These are phyloP conservation scores for Muntiacus reevesi DNA, from an alignment of 2,113 vertebrate species.

Conservation along the genomic window DNA sequence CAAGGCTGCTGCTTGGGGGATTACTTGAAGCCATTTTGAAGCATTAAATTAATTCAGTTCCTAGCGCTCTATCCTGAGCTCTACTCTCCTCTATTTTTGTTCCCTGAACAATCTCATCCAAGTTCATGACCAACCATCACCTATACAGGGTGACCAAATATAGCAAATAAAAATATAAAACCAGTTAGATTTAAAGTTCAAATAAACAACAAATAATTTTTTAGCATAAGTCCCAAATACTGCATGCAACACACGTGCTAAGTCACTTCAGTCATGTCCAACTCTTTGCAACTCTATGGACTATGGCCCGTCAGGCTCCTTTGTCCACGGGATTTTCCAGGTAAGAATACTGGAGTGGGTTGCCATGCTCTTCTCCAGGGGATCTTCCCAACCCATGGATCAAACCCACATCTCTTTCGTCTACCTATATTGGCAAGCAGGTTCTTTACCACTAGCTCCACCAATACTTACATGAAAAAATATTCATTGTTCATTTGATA, in stretches of 20 bases:
- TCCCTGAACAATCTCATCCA: not conserved
- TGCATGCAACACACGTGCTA: not conserved
- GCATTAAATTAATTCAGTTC: not conserved
- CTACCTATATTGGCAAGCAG: not conserved
- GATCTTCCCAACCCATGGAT: not conserved
- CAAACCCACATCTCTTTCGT: not conserved
- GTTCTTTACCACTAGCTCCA: not conserved
- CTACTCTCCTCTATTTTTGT: not conserved
- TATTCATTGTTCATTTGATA: not conserved
- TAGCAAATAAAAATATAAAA: conserved; percentile 13
- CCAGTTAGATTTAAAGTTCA: not conserved
- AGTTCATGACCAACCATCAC: not conserved
- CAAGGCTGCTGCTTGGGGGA: not conserved
- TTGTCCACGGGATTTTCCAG: not conserved
- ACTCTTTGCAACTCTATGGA: not conserved
- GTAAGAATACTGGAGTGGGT: not conserved
- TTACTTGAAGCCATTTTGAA: not conserved
- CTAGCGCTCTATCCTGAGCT: not conserved
- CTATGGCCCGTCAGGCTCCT: not conserved
- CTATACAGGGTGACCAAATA: not conserved
- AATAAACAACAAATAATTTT: not conserved
- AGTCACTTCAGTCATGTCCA: not conserved
- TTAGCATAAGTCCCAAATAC: not conserved
- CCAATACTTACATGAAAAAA: not conserved
- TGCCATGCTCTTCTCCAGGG: not conserved